A percentile compares a stretch with the other conserved stretches of the same genome.
These are phyloP conservation scores for Gavia stellata DNA, from an alignment of 2,113 vertebrate species.

Conservation along the genomic window DNA sequence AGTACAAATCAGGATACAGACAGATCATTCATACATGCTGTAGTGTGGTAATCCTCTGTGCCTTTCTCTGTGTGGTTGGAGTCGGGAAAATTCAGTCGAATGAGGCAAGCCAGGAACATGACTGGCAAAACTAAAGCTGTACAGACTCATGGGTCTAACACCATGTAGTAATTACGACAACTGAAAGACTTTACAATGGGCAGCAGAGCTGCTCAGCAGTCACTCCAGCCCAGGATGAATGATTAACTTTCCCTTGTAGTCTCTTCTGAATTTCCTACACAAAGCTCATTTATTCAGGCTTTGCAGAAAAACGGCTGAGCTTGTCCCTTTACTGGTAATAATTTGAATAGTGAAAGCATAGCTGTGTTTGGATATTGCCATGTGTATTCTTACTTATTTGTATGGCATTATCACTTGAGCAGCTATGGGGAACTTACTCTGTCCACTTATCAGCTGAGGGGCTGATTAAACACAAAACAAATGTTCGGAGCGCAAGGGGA, in stretches of 20 bases:
- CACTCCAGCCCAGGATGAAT: background rate
- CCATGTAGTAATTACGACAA: background rate
- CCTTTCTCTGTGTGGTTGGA: background rate
- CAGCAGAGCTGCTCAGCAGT: background rate
- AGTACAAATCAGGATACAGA: fast-evolving
- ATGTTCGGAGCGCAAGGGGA: background rate
- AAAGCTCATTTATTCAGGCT: background rate
- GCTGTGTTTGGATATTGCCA: background rate
- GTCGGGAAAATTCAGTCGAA: background rate
- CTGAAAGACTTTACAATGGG: background rate
- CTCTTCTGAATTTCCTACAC: background rate
- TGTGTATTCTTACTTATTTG: background rate
- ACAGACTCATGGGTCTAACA: background rate
- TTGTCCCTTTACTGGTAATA: background rate
- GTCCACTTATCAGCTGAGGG: background rate
- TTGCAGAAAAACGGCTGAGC: background rate
- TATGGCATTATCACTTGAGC: background rate
- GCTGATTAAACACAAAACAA: background rate
- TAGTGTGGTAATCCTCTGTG: background rate
- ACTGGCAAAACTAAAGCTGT: background rate
- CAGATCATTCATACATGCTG: background rate
- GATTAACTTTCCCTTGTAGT: background rate
- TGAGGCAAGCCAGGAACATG: background rate
- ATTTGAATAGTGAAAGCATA: background rate
- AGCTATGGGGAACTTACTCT: background rate